Evolutionary conservation across 2,113 vertebrate species (phyloP), one percentile per base, ranked within the genome.

Genomic region (Nyctereutes procyonoides): DNA sequence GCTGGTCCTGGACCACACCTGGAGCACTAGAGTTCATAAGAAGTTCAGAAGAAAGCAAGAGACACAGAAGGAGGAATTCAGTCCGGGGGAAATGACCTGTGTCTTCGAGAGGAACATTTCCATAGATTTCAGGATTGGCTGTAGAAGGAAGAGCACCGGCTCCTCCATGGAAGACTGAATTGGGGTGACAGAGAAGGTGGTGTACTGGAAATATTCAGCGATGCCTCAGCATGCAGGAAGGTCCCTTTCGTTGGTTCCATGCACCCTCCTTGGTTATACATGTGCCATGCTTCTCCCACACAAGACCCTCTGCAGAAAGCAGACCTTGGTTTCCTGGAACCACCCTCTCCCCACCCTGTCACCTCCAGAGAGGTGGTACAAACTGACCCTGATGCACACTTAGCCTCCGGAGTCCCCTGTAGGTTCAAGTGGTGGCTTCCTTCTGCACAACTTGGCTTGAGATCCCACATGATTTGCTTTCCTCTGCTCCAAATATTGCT

Each of bases 151-250:
- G 51, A 20, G 19, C 11, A n/a, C 77, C 32, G 22, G 19, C 53
- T 22, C 53, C 32, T 22, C 5, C 32, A 22, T 11, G 20, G 51
- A 55, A 80, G 74, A 19, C 43, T 17, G 48, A 17, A 10, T 19
- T 19, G 28, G 16, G 12, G 53, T 14, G 32, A 14, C 32, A 15
- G 19, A 56, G 32, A 56, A 11, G 19, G 12, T 35, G 32, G 10
- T 58, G 3, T 35, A 35, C 35, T 15, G 32, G 79, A 58, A 56
- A 24, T 0, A 3, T 35, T 24, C 32, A 15, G 32, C 4, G 53
- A 20, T 81, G 12, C 15, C 32, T 19, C 2, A 0, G 24, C 12
- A 7, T 14, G 19, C 19, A 22, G 1, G 24, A 35, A 5, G 53
- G 53, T 56, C 79, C 32, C 53, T 81, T 35, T 8, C 35, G 5